Conservation (phyloP, 2,888 invertebrate genomes). For the Zygothrica quintamaculata region DNA sequence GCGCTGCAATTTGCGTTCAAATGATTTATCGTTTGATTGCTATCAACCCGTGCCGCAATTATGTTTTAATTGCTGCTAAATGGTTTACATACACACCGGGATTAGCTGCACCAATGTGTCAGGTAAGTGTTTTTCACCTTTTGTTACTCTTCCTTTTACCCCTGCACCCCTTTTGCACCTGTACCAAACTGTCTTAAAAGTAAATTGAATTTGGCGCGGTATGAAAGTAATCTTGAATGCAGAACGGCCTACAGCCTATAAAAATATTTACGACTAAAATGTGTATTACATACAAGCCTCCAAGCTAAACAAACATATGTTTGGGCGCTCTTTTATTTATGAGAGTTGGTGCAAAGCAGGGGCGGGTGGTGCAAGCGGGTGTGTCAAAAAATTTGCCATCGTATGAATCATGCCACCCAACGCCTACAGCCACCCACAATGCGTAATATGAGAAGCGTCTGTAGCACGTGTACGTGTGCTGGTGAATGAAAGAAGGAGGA, state of each 20-base stretch:
- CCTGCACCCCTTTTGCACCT: constrained; percentile 3
- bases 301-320: constrained; percentile 66
- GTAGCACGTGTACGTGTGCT: constrained; percentile 23
- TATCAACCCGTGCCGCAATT: constrained; percentile 73
- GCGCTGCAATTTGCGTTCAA: constrained; percentile 51
- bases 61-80: constrained; percentile 77
- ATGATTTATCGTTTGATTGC: constrained; percentile 71
- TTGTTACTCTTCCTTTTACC: background rate
- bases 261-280: constrained; percentile 80
- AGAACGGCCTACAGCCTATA: constrained; percentile 60
- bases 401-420: constrained; percentile 70
- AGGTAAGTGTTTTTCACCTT: constrained; percentile 44
- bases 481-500: constrained; percentile 11
- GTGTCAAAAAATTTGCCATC: constrained; percentile 71
- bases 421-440: constrained; percentile 4
- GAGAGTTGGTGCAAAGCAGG: constrained; percentile 5
- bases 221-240: constrained; percentile 48
- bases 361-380: constrained; percentile 15
- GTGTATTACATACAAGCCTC: constrained; percentile 57
- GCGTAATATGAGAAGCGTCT: constrained; percentile 70
- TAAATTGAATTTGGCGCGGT: constrained; percentile 60
- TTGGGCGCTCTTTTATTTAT: constrained; percentile 62
- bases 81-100: constrained; percentile 72
- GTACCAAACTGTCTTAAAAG: constrained; percentile 23
- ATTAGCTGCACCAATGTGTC: constrained; percentile 59